A percentile compares a stretch with the other conserved stretches of the same genome.
phyloP scores from a whole-genome alignment of 2,113 vertebrate genomes.

The Aspiorhynchus laticeps region DNA sequence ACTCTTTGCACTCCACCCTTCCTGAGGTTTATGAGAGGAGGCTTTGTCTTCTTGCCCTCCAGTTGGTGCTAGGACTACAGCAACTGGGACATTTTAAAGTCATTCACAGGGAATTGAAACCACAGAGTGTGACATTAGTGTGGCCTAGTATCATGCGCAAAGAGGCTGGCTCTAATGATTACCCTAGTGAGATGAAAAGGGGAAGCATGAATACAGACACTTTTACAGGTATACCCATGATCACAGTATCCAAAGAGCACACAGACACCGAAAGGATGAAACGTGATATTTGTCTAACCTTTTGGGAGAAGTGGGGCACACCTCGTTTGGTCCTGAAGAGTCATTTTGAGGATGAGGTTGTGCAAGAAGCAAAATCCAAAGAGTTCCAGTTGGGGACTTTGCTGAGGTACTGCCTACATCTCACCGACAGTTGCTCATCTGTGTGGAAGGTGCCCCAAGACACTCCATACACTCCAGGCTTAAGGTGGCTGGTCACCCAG shows the following conservation, averaged over 20 bases:
- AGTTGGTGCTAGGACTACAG: slow-evolving; percentile 76
- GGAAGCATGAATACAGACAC: not conserved
- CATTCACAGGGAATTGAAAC: slow-evolving; percentile 64
- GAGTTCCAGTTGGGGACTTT: slow-evolving; percentile 70
- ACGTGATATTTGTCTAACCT: slow-evolving; percentile 43
- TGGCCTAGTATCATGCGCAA: slow-evolving; percentile 44
- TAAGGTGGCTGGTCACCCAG: slow-evolving; percentile 66
- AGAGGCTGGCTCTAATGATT: not conserved
- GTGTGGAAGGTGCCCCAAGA: slow-evolving; percentile 35
- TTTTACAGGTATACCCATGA: not conserved
- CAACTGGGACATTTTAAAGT: slow-evolving; percentile 62
- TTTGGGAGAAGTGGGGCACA: slow-evolving; percentile 61
- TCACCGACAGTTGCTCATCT: slow-evolving; percentile 47
- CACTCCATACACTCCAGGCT: slow-evolving; percentile 65
- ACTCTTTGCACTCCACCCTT: slow-evolving; percentile 52
- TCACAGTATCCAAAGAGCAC: too few relatives aligned
- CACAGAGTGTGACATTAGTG: slow-evolving; percentile 73
- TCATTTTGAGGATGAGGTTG: slow-evolving; percentile 45
- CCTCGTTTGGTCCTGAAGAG: slow-evolving; percentile 75
- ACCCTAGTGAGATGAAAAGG: not conserved
- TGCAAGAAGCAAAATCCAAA: slow-evolving; percentile 58
- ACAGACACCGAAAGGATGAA: not conserved
- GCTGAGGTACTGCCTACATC: slow-evolving; percentile 70
- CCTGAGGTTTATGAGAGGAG: slow-evolving; percentile 69
- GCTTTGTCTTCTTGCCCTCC: slow-evolving; percentile 78